Evolutionary conservation across 2,797 vertebrate genomes (phyloP).

Genomic region (Acanthopagrus latus): DNA sequence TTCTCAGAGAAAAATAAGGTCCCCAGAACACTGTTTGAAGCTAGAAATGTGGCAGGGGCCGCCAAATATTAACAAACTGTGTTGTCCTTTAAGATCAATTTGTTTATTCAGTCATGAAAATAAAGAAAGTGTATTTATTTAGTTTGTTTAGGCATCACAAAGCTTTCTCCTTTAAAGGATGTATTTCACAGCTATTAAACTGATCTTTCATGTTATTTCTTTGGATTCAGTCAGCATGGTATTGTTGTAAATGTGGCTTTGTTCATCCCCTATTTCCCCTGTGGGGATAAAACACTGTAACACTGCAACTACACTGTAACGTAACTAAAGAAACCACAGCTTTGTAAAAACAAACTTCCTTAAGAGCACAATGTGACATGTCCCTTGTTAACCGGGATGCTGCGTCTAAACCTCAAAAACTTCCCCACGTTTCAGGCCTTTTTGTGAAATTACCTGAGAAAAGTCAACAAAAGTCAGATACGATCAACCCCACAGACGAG

Average conservation of each 20-base stretch:
- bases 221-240: no score
- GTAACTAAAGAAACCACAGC: background rate
- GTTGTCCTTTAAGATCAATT: no score
- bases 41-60: no score
- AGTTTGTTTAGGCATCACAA: no score
- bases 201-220: background rate
- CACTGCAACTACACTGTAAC: constrained; percentile 11
- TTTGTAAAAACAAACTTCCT: constrained; percentile 31
- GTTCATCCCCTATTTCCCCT: constrained; percentile 26
- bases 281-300: background rate
- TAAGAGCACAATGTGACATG: constrained; percentile 13
- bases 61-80: no score
- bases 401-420: constrained; percentile 34
- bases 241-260: background rate
- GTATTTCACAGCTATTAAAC: background rate
- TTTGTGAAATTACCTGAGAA: constrained; percentile 3
- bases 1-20: no score
- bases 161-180: no score
- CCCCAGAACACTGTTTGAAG: no score
- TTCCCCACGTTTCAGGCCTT: constrained; percentile 23
- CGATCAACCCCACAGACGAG: background rate
- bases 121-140: no score
- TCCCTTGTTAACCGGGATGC: constrained; percentile 29
- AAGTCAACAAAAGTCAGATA: constrained; percentile 25
- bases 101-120: no score